Conservation (phyloP, 1,140 invertebrate genomes). For the Drosophila aff. region DNA sequence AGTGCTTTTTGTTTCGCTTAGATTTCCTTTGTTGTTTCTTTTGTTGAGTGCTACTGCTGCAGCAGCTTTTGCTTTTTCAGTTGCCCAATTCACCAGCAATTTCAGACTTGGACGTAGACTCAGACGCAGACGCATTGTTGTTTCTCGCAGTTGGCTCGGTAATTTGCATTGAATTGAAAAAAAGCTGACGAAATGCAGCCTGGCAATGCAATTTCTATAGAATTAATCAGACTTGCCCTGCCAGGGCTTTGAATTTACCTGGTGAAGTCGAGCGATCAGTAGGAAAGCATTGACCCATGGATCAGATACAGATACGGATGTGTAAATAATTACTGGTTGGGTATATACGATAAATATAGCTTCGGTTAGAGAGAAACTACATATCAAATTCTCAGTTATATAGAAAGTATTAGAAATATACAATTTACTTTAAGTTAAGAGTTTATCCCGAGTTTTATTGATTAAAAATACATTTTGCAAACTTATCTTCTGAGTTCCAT, state of each 20-base stretch:
- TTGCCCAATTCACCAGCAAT: constrained; percentile 58
- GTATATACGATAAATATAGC: constrained; percentile 18
- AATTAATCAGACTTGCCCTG: constrained; percentile 32
- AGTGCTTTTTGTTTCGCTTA: constrained; percentile 44
- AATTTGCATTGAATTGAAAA: constrained; percentile 60
- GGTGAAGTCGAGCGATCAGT: constrained; percentile 9
- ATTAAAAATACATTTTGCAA: too few species aligned
- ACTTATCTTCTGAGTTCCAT: too few species aligned
- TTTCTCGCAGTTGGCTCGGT: constrained; percentile 18
- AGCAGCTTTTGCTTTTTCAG: constrained; percentile 23
- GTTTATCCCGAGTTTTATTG: too few species aligned
- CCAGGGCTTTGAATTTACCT: constrained; percentile 19
- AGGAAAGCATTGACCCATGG: constrained; percentile 38
- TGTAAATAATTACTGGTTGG: constrained; percentile 3
- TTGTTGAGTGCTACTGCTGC: constrained; percentile 31
- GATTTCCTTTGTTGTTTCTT: constrained; percentile 36
- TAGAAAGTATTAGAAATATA: too few species aligned
- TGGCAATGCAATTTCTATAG: constrained; percentile 51
- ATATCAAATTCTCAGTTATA: constrained; percentile 5
- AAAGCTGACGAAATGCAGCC: constrained; percentile 52
- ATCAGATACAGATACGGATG: constrained; percentile 8
- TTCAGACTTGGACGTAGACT: constrained; percentile 32
- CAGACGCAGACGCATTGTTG: constrained; percentile 40
- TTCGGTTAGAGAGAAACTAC: not conserved
- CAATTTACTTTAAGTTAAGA: too few species aligned